Percentiles rank a stretch among this genome's conserved stretches.
These are phyloP conservation scores for Synergus itoensis DNA, from an alignment of 2,888 invertebrate species.

Conservation along the genomic window DNA sequence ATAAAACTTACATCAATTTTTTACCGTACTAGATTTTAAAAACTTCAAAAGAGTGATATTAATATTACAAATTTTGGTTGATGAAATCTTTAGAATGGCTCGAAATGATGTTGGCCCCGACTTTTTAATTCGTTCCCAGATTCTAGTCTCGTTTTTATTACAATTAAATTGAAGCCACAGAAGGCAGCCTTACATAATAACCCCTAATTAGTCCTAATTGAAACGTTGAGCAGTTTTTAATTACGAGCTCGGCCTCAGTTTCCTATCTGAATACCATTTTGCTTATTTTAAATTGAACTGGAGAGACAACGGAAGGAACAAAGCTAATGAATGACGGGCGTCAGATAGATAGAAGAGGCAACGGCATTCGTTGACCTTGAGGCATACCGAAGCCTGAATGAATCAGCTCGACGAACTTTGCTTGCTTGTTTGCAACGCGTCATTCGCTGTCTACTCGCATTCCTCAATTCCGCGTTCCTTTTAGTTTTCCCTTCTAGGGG, in stretches of 20 bases:
- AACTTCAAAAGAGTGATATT: too few species aligned
- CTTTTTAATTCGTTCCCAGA: not conserved
- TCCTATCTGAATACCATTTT: not conserved
- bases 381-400: conserved; percentile 36
- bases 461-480: conserved; percentile 37
- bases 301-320: conserved; percentile 17
- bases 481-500: not conserved
- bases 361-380: conserved; percentile 46
- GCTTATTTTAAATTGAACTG: not conserved
- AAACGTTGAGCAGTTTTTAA: not conserved
- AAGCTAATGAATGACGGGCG: conserved; percentile 14
- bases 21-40: too few species aligned
- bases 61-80: too few species aligned
- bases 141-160: not conserved
- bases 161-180: not conserved
- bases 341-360: conserved; percentile 31
- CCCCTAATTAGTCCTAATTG: conserved; percentile 10
- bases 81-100: too few species aligned
- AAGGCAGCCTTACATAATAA: not conserved
- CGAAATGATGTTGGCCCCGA: not conserved
- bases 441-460: conserved; percentile 32
- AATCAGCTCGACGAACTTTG: conserved; percentile 40
- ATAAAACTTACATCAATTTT: not conserved
- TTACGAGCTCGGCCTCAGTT: not conserved
- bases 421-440: conserved; percentile 17